phyloP scores from a whole-genome alignment of 2,113 vertebrate genomes.

The Pluvianellus socialis region DNA sequence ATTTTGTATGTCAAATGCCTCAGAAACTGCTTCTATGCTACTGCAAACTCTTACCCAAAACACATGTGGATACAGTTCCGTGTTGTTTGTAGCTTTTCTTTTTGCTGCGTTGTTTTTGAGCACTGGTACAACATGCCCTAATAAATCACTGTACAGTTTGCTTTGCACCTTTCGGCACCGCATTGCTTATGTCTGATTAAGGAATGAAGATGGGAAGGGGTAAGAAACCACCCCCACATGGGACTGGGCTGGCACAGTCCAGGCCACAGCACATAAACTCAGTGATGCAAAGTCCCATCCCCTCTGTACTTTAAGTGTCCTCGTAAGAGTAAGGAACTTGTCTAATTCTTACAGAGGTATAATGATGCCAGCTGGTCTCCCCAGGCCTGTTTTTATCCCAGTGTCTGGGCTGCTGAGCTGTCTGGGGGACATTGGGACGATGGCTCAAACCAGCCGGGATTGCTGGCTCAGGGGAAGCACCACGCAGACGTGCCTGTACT shows the following conservation, averaged over 20 bases:
- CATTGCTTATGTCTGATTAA: background rate
- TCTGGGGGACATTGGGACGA: accelerated
- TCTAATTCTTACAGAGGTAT: background rate
- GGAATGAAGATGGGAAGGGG: background rate
- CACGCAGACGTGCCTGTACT: background rate
- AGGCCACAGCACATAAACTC: background rate
- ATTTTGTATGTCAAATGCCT: background rate
- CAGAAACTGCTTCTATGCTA: background rate
- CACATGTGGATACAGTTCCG: background rate
- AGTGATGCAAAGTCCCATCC: background rate
- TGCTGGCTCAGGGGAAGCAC: background rate
- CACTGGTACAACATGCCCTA: background rate
- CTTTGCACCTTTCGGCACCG: background rate
- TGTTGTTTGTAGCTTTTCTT: background rate
- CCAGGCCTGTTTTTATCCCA: background rate
- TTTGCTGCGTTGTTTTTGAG: background rate
- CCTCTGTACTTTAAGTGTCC: background rate
- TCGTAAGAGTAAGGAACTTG: background rate
- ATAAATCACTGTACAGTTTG: background rate
- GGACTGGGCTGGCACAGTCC: background rate
- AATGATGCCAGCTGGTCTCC: background rate
- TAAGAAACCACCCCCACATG: background rate
- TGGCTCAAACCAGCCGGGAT: background rate
- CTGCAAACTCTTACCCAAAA: background rate
- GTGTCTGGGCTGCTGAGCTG: background rate